Evolutionary conservation across 2,113 vertebrate species (phyloP).

Genomic region (Paralichthys olivaceus): DNA sequence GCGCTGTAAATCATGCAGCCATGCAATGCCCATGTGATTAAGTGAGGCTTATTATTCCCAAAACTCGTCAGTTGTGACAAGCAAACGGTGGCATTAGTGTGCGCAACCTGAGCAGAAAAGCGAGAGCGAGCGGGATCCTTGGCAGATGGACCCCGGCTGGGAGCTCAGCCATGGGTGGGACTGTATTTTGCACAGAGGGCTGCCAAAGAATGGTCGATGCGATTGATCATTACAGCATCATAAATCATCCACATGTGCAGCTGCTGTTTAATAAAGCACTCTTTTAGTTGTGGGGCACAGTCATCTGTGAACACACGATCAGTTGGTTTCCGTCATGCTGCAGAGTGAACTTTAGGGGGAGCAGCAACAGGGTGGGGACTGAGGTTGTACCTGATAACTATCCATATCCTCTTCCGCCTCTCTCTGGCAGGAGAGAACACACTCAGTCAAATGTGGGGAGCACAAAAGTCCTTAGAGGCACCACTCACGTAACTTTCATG

Average conservation of each 20-base stretch:
- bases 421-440: conserved; percentile 95
- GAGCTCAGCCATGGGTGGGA: conserved; percentile 47
- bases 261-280: conserved; percentile 65
- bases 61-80: conserved; percentile 61
- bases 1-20: conserved; percentile 86
- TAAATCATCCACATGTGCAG: conserved; percentile 53
- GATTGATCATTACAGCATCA: conserved; percentile 54
- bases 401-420: conserved; percentile 97
- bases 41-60: conserved; percentile 51
- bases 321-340: conserved; percentile 90
- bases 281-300: conserved; percentile 35
- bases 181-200: conserved; percentile 30
- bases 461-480: conserved; percentile 27
- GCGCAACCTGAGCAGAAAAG: conserved; percentile 48
- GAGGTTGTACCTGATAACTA: conserved; percentile 98
- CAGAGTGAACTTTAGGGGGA: conserved; percentile 82
- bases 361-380: conserved; percentile 79
- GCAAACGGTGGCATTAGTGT: conserved; percentile 72
- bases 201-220: conserved; percentile 46
- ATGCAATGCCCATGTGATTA: conserved; percentile 80
- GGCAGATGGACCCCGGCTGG: conserved; percentile 43
- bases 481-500: neutral
- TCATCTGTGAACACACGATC: conserved; percentile 58
- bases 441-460: conserved; percentile 83
- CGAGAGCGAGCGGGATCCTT: conserved; percentile 11